These are phyloP conservation scores for Troilus luridus DNA, from an alignment of 2,888 invertebrate genomes.

Conservation along the genomic window DNA sequence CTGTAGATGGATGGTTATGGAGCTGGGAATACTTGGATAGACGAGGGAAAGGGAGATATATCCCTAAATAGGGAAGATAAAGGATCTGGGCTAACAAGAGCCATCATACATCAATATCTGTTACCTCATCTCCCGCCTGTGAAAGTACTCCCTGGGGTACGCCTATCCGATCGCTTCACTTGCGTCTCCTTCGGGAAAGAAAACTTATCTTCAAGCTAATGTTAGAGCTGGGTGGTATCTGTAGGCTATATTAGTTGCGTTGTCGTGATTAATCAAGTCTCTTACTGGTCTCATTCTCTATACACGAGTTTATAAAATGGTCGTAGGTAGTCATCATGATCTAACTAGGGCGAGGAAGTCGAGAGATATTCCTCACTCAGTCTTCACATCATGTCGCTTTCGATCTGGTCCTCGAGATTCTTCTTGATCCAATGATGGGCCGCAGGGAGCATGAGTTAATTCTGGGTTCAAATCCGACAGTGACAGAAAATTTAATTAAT, in stretches of 20 bases:
- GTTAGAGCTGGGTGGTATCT: background rate
- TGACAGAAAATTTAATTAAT: too few species aligned
- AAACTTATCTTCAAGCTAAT: background rate
- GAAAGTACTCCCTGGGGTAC: background rate
- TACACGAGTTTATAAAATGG: too few species aligned
- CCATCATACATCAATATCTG: slow-evolving; percentile 17
- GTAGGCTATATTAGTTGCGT: background rate
- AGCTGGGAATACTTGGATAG: background rate
- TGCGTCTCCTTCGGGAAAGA: background rate
- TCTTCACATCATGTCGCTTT: too few species aligned
- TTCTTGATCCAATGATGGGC: too few species aligned
- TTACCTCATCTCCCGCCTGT: background rate
- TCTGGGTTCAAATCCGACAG: too few species aligned
- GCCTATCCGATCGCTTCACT: background rate
- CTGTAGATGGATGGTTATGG: background rate
- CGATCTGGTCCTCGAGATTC: too few species aligned
- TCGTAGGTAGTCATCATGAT: too few species aligned
- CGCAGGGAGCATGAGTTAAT: too few species aligned
- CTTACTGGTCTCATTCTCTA: too few species aligned
- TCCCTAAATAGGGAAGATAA: background rate
- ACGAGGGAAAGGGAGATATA: background rate
- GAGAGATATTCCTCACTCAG: too few species aligned
- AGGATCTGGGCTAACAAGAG: slow-evolving; percentile 19
- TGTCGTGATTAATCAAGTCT: background rate
- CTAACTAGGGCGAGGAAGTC: too few species aligned